A percentile compares a stretch with the other conserved stretches of the same genome.
phyloP scores from a whole-genome alignment of 2,113 vertebrate species.

The Aldabrachelys gigantea region DNA sequence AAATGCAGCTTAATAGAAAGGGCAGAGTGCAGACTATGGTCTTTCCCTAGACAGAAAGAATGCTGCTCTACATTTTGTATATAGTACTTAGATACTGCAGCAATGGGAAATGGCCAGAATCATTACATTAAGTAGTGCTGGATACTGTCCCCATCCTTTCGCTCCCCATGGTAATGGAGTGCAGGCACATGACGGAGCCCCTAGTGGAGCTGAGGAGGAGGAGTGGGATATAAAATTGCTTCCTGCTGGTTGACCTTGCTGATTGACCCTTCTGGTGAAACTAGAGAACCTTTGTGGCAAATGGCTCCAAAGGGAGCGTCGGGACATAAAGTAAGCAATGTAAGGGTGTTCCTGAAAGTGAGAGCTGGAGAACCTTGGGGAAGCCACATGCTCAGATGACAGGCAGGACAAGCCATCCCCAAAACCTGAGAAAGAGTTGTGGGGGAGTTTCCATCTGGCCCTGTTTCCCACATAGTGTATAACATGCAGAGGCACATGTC shows the following conservation, averaged over 20 bases:
- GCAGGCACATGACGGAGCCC: not conserved
- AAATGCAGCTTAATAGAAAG: not conserved
- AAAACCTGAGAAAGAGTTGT: not conserved
- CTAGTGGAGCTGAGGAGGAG: not conserved
- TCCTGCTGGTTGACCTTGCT: not conserved
- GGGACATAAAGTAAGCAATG: not conserved
- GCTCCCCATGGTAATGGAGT: too few relatives aligned
- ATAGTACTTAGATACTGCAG: not conserved
- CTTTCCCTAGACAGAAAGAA: not conserved
- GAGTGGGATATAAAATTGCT: not conserved
- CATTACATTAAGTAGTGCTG: not conserved
- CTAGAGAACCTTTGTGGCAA: not conserved
- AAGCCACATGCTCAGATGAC: not conserved
- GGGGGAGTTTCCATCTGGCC: not conserved
- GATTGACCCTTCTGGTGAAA: not conserved
- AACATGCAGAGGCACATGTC: not conserved
- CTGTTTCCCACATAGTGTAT: not conserved
- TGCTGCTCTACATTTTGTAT: not conserved
- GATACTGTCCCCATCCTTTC: not conserved
- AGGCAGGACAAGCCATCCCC: not conserved
- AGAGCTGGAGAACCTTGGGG: not conserved
- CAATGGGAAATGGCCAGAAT: not conserved
- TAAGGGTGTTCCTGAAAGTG: accelerated
- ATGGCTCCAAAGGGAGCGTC: not conserved
- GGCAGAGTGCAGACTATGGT: not conserved